Evolutionary conservation across 2,113 vertebrate genomes (phyloP).

Genomic region (Burhinus bistriatus): DNA sequence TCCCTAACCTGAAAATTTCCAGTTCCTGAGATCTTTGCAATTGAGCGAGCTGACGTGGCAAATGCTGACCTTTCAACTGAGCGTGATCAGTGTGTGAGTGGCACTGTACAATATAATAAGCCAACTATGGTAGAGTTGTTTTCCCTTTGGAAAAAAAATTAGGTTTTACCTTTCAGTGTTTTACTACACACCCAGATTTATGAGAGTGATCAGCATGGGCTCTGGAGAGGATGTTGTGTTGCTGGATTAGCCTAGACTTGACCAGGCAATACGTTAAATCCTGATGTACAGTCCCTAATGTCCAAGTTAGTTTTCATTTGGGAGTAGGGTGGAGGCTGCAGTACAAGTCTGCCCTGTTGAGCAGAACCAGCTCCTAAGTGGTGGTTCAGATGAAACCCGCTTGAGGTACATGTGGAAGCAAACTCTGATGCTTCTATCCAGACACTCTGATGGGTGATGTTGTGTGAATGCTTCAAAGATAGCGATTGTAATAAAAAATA

Average conservation of each 20-base stretch:
- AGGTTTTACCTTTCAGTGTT: not conserved
- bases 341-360: not conserved
- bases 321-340: not conserved
- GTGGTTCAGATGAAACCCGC: not conserved
- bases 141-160: accelerated
- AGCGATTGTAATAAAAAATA: not conserved
- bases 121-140: not conserved
- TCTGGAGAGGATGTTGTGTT: not conserved
- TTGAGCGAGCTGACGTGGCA: not conserved
- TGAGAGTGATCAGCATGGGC: not conserved
- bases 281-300: not conserved
- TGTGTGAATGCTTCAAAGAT: not conserved
- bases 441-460: not conserved
- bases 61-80: not conserved
- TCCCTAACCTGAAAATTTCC: not conserved
- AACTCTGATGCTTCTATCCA: not conserved
- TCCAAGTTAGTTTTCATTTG: not conserved
- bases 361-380: not conserved
- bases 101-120: not conserved
- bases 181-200: not conserved
- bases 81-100: accelerated
- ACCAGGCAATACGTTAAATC: not conserved
- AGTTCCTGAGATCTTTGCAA: not conserved
- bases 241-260: not conserved
- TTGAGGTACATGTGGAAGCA: not conserved